Evolutionary conservation across 37 sponge, comb jelly and placozoan genomes (phyloP), one percentile per base, ranked within the genome.

Genomic region (Aplysina aerophoba): DNA sequence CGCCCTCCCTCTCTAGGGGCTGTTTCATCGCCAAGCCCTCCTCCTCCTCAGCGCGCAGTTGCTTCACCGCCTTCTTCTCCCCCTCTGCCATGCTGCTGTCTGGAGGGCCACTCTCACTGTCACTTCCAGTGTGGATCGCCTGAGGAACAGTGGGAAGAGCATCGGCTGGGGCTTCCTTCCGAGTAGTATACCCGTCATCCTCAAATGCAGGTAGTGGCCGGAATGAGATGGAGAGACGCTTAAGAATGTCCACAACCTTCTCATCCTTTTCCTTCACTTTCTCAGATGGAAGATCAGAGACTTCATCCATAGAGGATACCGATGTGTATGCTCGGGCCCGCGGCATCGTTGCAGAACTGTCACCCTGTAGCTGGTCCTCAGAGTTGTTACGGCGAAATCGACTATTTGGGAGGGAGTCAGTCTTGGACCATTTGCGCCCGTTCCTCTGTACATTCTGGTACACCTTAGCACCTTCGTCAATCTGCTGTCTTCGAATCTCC

Each of bases 201-300:
- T 75, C 78, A 75, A 75, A 75, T 0, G 78, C 78, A 75, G 78
- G 78, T 15, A 75, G 78, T n/a, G 78, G 78, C n/a, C 78, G 44
- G 14, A 75, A 36, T 24, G 54, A 53, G 53, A 75, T 75, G 20
- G 78, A 75, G 21, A 75, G 78, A 16, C 78, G 78, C 41, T 36
- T 75, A 0, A 75, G 78, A 6, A 75, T 50, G 25, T 75, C 78
- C 4, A 53, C 11, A 16, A 75, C 78, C 15, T n/a, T 44, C 2
- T 19, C 40, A 16, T 73, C 74, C 74, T 73, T 73, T 37, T 36
- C 17, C 44, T 30, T 30, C 16, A 44, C 50, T 44, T 44, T 44
- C 50, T 44, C 50, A 44, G 6, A 3, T 8, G 50, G 50, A 11
- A 44, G 50, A 44, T 44, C 50, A 8, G 50, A 44, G 50, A 44